Percentiles rank a stretch among this genome's conserved stretches.
phyloP scores from a whole-genome alignment of 2,888 invertebrate species.

The Pristionchus mayeri region DNA sequence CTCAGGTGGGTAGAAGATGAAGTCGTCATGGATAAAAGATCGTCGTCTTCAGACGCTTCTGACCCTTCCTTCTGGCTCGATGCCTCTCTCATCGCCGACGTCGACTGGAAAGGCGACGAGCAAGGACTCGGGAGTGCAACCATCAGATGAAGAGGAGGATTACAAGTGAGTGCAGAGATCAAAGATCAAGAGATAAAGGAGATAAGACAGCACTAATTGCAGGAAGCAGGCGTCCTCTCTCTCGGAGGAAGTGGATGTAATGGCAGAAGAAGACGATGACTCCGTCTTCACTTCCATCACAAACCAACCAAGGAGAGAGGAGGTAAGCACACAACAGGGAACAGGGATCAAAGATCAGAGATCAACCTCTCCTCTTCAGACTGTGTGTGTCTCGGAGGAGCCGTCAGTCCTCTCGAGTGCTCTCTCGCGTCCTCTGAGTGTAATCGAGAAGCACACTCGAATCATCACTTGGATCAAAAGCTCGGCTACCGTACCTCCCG shows the following conservation, averaged over 20 bases:
- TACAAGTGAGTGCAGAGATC: neutral
- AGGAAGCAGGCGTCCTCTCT: conserved; percentile 21
- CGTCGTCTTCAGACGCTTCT: neutral
- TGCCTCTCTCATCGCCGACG: conserved; percentile 35
- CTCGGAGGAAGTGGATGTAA: conserved; percentile 4
- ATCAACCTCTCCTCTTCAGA: no score
- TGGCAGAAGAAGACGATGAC: conserved; percentile 48
- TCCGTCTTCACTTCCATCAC: conserved; percentile 45
- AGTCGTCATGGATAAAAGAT: neutral
- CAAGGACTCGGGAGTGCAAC: conserved; percentile 46
- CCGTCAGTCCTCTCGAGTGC: neutral
- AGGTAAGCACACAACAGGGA: no score
- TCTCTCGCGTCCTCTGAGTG: conserved; percentile 29
- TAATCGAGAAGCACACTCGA: conserved; percentile 45
- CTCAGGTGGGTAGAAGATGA: neutral
- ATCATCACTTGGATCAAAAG: conserved; percentile 46
- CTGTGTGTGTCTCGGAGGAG: neutral
- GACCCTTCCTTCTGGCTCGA: neutral
- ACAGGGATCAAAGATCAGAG: neutral
- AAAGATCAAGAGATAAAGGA: neutral
- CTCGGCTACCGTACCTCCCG: conserved; percentile 36
- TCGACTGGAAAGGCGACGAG: conserved; percentile 37
- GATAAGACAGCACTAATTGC: neutral
- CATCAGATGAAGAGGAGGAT: conserved; percentile 37
- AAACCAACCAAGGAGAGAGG: conserved; percentile 46